Conservation (phyloP, 2,888 invertebrate species). For the Dicycla oo region DNA sequence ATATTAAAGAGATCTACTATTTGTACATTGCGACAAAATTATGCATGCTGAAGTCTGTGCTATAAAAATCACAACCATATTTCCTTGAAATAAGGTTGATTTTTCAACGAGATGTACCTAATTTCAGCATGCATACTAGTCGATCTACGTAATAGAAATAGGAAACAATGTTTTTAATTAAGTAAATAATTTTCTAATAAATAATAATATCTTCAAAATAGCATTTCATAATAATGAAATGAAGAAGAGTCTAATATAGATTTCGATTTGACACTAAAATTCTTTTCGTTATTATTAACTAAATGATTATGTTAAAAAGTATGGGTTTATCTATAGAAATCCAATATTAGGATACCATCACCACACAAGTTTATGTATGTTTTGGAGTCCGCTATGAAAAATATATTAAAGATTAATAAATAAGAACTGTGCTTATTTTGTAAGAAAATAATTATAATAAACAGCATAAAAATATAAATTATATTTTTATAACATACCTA, state of each 20-base stretch:
- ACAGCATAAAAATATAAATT: neutral
- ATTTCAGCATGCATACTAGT: constrained; percentile 26
- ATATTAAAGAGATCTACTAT: constrained; percentile 59
- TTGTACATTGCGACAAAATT: constrained; percentile 40
- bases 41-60: constrained; percentile 40
- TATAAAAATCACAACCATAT: constrained; percentile 27
- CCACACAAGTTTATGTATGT: constrained; percentile 24
- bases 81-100: constrained; percentile 13
- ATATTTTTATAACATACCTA: constrained; percentile 28
- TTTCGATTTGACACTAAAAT: constrained; percentile 54
- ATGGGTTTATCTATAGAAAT: constrained; percentile 5
- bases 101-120: constrained; percentile 7
- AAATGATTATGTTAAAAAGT: constrained; percentile 13
- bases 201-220: constrained; percentile 57
- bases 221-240: constrained; percentile 66
- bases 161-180: constrained; percentile 31
- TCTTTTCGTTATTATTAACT: neutral
- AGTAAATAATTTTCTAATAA: constrained; percentile 36
- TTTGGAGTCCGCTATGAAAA: constrained; percentile 22
- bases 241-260: constrained; percentile 54
- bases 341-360: constrained; percentile 36
- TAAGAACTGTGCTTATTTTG: neutral
- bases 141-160: constrained; percentile 39
- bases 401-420: neutral
- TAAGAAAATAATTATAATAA: neutral